Evolutionary conservation across 2,113 vertebrate species (phyloP).

Genomic region (Tachysurus fulvidraco): DNA sequence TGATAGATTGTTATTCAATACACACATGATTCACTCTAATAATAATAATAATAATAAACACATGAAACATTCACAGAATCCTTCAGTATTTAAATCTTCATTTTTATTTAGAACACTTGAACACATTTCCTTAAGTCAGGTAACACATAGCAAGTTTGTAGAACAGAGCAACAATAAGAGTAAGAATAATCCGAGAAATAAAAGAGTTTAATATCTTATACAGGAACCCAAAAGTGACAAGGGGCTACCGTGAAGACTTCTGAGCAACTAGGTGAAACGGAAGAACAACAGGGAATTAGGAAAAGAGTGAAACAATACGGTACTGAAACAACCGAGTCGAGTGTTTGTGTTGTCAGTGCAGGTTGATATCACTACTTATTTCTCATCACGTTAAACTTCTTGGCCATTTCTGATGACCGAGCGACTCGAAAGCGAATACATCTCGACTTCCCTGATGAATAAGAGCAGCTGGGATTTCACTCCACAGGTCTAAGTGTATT

Average conservation of each 20-base stretch:
- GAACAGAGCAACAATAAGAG: conserved; percentile 72
- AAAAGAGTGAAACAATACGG: conserved; percentile 50
- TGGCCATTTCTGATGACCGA: neutral
- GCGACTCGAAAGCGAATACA: neutral
- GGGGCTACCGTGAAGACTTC: conserved; percentile 60
- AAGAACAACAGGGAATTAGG: conserved; percentile 44
- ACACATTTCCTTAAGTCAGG: conserved; percentile 74
- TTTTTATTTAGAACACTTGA: conserved; percentile 76
- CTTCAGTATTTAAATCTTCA: conserved; percentile 64
- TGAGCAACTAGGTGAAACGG: conserved; percentile 60
- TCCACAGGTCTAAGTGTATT: conserved; percentile 13
- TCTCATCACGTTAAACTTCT: neutral
- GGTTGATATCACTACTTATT: conserved; percentile 9
- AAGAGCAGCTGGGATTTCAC: neutral
- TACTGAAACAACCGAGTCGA: conserved; percentile 45
- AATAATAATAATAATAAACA: neutral
- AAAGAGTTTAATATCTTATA: conserved; percentile 66
- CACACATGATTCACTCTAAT: neutral
- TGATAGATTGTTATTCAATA: neutral
- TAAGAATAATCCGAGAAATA: conserved; percentile 66
- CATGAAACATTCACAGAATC: neutral
- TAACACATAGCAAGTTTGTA: conserved; percentile 71
- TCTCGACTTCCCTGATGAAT: neutral
- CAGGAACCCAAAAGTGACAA: conserved; percentile 66
- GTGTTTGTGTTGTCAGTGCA: conserved; percentile 67